phyloP scores from a whole-genome alignment of 2,113 vertebrate species.

The Ploceus nigricollis region DNA sequence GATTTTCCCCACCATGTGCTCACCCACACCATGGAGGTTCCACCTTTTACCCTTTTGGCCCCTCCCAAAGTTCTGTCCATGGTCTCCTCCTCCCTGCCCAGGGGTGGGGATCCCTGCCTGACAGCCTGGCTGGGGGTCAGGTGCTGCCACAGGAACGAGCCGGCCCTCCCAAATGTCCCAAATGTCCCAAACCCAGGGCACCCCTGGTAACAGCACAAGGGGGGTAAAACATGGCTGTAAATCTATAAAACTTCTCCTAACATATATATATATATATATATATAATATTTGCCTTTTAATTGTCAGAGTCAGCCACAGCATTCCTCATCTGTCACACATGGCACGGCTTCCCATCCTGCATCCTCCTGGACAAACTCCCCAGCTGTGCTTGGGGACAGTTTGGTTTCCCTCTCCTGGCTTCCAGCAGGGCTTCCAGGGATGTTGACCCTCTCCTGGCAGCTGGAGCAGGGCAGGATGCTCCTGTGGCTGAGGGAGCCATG shows the following conservation, averaged over 20 bases:
- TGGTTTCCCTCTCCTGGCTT: neutral
- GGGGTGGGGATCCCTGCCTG: neutral
- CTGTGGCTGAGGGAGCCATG: neutral
- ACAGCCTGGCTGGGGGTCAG: neutral
- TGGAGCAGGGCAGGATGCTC: neutral
- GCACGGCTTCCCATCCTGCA: rapidly evolving
- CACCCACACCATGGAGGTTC: neutral
- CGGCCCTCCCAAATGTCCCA: neutral
- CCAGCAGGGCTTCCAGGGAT: neutral
- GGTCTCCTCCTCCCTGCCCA: neutral
- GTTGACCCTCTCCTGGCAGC: neutral
- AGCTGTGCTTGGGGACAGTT: neutral
- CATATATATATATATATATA: neutral
- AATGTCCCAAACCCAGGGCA: neutral
- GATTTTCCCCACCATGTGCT: neutral
- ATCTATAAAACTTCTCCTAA: neutral
- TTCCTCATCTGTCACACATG: neutral
- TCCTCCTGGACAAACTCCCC: neutral
- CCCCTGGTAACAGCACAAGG: neutral
- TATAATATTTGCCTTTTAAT: neutral
- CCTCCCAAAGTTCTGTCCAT: neutral
- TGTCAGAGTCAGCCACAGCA: neutral
- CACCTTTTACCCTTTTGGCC: neutral
- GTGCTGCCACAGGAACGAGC: neutral
- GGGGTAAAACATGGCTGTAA: neutral